A percentile compares a stretch with the other conserved stretches of the same genome.
phyloP scores from a whole-genome alignment of 2,797 vertebrate species.

The Acanthis flammea region DNA sequence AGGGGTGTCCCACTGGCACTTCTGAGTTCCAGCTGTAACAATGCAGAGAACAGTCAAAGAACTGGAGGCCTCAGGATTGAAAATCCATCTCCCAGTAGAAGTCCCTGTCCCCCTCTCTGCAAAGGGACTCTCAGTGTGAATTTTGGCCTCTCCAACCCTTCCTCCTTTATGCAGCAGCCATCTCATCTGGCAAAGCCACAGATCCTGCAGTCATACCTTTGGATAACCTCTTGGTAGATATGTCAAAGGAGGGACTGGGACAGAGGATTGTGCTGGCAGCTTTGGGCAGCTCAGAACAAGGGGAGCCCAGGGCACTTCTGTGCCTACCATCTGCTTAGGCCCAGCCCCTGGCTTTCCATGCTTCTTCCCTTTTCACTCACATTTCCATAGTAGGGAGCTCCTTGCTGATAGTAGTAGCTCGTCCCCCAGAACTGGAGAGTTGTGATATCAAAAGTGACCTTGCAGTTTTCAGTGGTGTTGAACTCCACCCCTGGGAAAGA shows the following conservation, averaged over 20 bases:
- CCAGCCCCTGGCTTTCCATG: not conserved
- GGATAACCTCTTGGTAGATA: not conserved
- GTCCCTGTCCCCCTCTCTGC: not conserved
- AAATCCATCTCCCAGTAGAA: not conserved
- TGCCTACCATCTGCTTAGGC: not conserved
- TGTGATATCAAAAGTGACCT: slow-evolving; percentile 46
- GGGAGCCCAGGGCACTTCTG: not conserved
- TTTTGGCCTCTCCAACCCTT: not conserved
- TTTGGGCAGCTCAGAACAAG: not conserved
- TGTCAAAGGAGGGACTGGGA: not conserved
- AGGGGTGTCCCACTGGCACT: slow-evolving; percentile 29
- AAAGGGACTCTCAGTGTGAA: not conserved
- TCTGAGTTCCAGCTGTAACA: slow-evolving; percentile 30
- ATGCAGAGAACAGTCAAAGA: not conserved
- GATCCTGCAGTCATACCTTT: not conserved
- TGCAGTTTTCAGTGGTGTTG: slow-evolving; percentile 44
- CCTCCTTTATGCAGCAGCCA: not conserved
- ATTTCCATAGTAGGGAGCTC: slow-evolving; percentile 50
- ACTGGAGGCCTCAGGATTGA: not conserved
- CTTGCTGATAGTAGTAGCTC: slow-evolving; percentile 53
- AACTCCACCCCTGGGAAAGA: slow-evolving; percentile 27
- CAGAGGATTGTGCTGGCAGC: not conserved
- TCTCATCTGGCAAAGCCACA: not conserved
- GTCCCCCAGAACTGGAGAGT: slow-evolving; percentile 23
- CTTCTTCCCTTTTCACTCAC: slow-evolving; percentile 15